Evolutionary conservation across 2,113 vertebrate species (phyloP), one percentile per base, ranked within the genome.

Genomic region (Gorsachius goisagi): DNA sequence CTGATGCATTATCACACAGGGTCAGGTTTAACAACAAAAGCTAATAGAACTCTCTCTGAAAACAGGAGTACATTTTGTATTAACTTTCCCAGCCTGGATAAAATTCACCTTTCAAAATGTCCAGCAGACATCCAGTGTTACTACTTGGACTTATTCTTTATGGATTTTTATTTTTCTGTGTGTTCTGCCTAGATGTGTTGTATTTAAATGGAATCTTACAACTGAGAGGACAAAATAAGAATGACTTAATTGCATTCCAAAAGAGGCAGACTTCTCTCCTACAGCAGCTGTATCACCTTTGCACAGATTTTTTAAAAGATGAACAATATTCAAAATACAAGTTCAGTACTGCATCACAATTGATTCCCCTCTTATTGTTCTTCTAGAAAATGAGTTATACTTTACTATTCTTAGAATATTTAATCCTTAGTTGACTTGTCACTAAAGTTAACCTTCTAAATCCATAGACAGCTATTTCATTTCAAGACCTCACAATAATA

Each of bases 401-500:
- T 83, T 81, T 66, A 44, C 13, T 77, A 12, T 68, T 59, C 64
- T 87, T 85, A 75, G 23, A 33, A 82, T 59, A 68, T 78, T 78
- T 81, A 74, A 76, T 74, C 68, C 32, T 59, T 63, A 58, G 33
- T 60, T 74, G 39, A 59, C 50, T 37, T 41, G 44, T 50, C 59
- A 72, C 19, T 93, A 55, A 86, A 81, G 58, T 85, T 72, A 84
- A 91, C 62, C 37, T 80, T 88, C 88, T 45, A 85, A 87, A 90
- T 90, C 73, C 11, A 15, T 9, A 35, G 52, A 62, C 32, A 15
- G 16, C 15, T 85, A 21, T 75, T 69, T 73, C n/a, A 21, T 82
- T 66, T 82, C 80, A 89, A 89, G 91, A 68, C 73, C 69, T 94
- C 69, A 72, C 44, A 91, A 92, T 39, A 91, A 85, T 53, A 74